These are phyloP conservation scores for Xenotilapia flavipinnis DNA, from an alignment of 2,113 vertebrate genomes.

Conservation along the genomic window DNA sequence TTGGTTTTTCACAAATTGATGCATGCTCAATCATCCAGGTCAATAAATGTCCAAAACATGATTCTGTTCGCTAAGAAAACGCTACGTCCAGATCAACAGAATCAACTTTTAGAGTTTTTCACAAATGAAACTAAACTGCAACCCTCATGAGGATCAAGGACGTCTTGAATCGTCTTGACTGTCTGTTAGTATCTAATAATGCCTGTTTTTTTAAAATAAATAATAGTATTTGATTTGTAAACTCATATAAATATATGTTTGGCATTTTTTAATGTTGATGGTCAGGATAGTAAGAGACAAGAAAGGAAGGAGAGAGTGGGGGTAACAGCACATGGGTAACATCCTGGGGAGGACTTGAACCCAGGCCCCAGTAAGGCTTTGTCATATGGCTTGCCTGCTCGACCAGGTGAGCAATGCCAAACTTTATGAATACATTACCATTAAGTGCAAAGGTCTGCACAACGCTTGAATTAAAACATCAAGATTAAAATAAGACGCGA, in stretches of 20 bases:
- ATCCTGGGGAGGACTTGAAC: background rate
- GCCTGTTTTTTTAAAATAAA: background rate
- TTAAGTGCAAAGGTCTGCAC: background rate
- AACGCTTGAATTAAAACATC: background rate
- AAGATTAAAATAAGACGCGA: background rate
- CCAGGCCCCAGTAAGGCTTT: background rate
- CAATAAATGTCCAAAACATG: background rate
- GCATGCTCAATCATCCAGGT: background rate
- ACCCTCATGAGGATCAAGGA: background rate
- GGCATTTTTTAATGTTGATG: background rate
- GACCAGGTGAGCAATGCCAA: background rate
- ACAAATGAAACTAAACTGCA: background rate
- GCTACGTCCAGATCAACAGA: background rate
- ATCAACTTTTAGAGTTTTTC: background rate
- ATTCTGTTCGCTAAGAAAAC: fast-evolving
- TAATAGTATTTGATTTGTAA: background rate
- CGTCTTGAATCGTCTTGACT: background rate
- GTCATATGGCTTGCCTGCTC: background rate
- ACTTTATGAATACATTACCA: background rate
- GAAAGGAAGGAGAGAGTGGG: background rate
- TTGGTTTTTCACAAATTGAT: background rate
- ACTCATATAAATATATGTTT: background rate
- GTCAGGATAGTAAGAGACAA: background rate
- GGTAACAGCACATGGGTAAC: background rate
- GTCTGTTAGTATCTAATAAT: background rate